Conservation (phyloP, 2,113 vertebrate species). For the Zingel zingel region DNA sequence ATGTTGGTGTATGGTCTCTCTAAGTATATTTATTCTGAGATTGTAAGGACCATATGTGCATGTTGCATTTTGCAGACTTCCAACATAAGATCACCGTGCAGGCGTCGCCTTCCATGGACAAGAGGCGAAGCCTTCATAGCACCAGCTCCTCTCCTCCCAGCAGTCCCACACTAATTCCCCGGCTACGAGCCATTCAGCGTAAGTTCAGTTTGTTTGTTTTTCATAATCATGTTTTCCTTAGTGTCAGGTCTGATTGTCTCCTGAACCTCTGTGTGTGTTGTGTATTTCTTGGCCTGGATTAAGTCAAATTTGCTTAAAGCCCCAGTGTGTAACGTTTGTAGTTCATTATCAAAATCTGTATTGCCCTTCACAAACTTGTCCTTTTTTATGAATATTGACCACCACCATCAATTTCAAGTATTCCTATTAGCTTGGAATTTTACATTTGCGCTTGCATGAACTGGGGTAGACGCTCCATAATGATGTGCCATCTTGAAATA, state of each 20-base stretch:
- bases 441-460: too few species aligned
- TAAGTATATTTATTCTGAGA: background rate
- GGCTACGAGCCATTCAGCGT: conserved; percentile 95
- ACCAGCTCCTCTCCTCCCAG: conserved; percentile 92
- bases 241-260: background rate
- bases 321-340: too few species aligned
- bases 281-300: background rate
- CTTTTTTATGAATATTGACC: too few species aligned
- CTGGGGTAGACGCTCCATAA: too few species aligned
- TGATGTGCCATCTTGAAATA: too few species aligned
- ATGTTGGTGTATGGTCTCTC: too few species aligned
- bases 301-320: background rate
- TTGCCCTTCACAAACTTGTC: too few species aligned
- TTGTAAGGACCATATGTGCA: background rate
- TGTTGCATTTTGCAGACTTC: conserved; percentile 86
- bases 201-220: conserved; percentile 64
- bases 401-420: too few species aligned
- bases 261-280: background rate
- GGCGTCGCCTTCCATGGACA: conserved; percentile 94
- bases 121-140: conserved; percentile 92
- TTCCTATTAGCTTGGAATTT: too few species aligned
- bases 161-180: conserved; percentile 93
- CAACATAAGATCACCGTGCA: conserved; percentile 99
- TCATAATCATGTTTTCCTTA: background rate
- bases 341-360: too few species aligned